Evolutionary conservation across 2,797 vertebrate species (phyloP), one percentile per base, ranked within the genome.

Genomic region (Gymnothorax javanicus): DNA sequence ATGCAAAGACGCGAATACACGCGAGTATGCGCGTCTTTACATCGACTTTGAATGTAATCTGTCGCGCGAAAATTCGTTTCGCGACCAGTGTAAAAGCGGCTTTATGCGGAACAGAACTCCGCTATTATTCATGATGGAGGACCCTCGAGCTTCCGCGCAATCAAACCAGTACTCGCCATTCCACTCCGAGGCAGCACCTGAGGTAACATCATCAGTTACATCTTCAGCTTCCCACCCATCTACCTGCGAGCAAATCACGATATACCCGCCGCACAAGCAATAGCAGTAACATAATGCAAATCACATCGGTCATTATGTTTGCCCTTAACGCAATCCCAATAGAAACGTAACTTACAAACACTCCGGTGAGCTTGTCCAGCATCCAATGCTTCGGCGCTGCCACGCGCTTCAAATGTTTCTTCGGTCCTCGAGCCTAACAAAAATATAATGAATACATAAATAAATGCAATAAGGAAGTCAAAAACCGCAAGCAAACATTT

Each of bases 351-450:
- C 96, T 97, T 90, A 99, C 98, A 89, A 99, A 99, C 7, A 99
- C 98, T 90, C 98, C 98, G 0, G 98, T 99, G 91, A 99, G 95
- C 88, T 99, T 99, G 93, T 99, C 98, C 90, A 99, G 96, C 98
- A 99, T 99, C 98, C 98, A 99, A 88, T 99, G 98, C 91, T 99
- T 99, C 0, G 98, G 98, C 91, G 98, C 97, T 56, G 98, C 98
- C 9, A 99, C 98, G 27, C 98, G 98, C 97, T 99, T 99, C 91
- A 99, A 94, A 90, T 99, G 98, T 94, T 99, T 99, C 96, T 99
- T 99, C 93, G 98, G 98, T 94, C 98, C 98, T 92, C 98, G 97
- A 92, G 98, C 98, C 98, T 99, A 84, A 9, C 23, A 1, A 11
- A 20, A 0, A 1, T 0, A 0, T 0, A 8, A 57, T 13, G 1